These are phyloP conservation scores for Eilema sororculum DNA, from an alignment of 2,888 invertebrate species.

Conservation along the genomic window DNA sequence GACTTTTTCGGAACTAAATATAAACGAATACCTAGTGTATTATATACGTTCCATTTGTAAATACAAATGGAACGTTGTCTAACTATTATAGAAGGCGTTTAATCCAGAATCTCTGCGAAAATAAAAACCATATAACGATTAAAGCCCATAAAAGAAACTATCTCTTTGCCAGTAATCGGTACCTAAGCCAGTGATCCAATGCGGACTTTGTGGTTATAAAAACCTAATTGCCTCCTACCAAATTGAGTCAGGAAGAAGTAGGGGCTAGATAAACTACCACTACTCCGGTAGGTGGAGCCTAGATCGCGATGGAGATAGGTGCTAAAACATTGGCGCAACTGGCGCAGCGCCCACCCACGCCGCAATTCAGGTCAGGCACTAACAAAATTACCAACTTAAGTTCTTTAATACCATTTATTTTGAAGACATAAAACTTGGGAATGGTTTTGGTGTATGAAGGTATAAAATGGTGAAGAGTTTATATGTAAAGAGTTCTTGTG, in stretches of 20 bases:
- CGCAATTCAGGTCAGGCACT: slow-evolving; percentile 14
- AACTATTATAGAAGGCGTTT: too few species aligned
- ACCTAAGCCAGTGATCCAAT: neutral
- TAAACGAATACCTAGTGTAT: too few species aligned
- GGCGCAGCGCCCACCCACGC: slow-evolving; percentile 35
- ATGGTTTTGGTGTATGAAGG: neutral
- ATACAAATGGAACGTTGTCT: too few species aligned
- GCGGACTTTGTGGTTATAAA: neutral
- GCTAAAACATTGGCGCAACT: slow-evolving; percentile 24
- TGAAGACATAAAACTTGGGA: neutral
- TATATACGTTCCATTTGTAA: too few species aligned
- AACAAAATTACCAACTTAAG: slow-evolving; percentile 2
- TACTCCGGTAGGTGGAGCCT: neutral
- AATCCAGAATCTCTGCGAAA: too few species aligned
- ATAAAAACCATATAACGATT: neutral
- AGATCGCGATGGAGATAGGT: slow-evolving; percentile 39
- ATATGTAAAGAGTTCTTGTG: too few species aligned
- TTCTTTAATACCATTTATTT: slow-evolving; percentile 12
- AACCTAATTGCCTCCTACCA: neutral
- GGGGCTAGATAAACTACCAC: neutral
- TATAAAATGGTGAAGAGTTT: too few species aligned
- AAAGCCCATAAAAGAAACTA: neutral
- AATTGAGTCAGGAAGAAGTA: neutral
- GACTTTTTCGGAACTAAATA: too few species aligned
- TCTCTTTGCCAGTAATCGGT: neutral